A percentile compares a stretch with the other conserved stretches of the same genome.
Conservation (phyloP, 2,797 vertebrate species). For the Acropternis orthonyx region DNA sequence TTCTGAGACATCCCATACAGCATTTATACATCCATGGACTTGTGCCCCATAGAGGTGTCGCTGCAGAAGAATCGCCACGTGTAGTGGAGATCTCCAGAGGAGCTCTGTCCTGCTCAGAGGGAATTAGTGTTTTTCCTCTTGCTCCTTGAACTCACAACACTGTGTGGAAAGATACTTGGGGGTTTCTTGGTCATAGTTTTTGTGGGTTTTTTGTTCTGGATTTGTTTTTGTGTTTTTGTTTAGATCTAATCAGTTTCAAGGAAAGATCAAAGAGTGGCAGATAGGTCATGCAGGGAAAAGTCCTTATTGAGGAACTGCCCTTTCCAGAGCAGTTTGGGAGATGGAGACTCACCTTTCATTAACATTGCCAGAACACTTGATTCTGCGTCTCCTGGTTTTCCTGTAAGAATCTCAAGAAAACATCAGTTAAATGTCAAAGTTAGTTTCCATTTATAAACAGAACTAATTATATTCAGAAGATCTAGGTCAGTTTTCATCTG, state of each 20-base stretch:
- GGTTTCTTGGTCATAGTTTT: not conserved
- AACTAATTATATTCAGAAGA: conserved; percentile 51
- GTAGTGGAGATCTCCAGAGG: not conserved
- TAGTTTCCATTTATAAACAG: conserved; percentile 59
- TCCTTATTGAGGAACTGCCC: not conserved
- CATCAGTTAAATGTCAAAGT: conserved; percentile 58
- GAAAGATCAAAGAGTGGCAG: not conserved
- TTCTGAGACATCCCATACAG: not conserved
- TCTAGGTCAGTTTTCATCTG: conserved; percentile 54
- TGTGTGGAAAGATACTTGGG: not conserved
- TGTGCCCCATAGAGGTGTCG: not conserved
- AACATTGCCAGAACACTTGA: not conserved
- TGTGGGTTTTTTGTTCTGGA: not conserved
- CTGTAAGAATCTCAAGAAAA: conserved; percentile 13
- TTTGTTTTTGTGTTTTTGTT: not conserved
- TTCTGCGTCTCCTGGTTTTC: not conserved
- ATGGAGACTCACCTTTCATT: not conserved
- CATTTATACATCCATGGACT: not conserved
- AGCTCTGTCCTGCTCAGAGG: not conserved
- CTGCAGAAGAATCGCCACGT: not conserved
- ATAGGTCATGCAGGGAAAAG: not conserved
- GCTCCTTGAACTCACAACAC: fast-evolving
- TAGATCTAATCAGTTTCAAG: not conserved
- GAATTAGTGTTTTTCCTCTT: not conserved
- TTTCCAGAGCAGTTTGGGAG: not conserved